phyloP scores from a whole-genome alignment of 2,113 vertebrate genomes.

The Desmodus rotundus region DNA sequence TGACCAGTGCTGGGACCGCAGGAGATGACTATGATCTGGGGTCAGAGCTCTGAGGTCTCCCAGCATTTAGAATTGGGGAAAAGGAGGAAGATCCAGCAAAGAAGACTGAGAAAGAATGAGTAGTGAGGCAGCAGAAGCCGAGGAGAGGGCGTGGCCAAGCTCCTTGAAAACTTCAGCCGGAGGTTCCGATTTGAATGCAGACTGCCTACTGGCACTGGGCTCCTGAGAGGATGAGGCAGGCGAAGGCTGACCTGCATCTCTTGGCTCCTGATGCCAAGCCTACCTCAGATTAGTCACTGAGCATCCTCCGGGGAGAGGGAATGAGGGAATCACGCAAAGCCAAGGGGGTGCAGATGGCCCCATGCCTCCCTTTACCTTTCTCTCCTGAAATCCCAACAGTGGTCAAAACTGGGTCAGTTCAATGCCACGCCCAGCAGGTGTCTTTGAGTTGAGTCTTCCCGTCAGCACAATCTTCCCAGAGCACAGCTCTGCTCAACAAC shows the following conservation, averaged over 20 bases:
- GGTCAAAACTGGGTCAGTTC: not conserved
- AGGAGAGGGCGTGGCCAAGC: not conserved
- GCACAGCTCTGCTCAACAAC: not conserved
- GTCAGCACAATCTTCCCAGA: not conserved
- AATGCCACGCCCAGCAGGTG: not conserved
- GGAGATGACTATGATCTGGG: not conserved
- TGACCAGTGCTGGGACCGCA: accelerated
- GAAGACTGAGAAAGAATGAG: not conserved
- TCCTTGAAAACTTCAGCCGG: not conserved
- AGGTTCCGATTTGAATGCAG: not conserved
- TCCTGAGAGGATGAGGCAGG: not conserved
- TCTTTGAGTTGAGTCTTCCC: not conserved
- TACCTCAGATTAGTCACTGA: not conserved
- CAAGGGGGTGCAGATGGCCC: not conserved
- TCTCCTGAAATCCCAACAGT: not conserved
- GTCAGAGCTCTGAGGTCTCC: not conserved
- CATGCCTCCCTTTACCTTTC: not conserved
- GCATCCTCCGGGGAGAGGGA: not conserved
- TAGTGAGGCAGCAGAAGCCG: not conserved
- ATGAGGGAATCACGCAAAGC: not conserved
- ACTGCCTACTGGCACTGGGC: not conserved
- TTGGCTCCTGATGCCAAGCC: not conserved
- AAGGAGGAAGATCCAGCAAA: not conserved
- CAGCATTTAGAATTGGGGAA: no score
- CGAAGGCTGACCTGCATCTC: not conserved